These are phyloP conservation scores for Calephelis nemesis DNA, from an alignment of 1,140 invertebrate genomes.

Conservation along the genomic window DNA sequence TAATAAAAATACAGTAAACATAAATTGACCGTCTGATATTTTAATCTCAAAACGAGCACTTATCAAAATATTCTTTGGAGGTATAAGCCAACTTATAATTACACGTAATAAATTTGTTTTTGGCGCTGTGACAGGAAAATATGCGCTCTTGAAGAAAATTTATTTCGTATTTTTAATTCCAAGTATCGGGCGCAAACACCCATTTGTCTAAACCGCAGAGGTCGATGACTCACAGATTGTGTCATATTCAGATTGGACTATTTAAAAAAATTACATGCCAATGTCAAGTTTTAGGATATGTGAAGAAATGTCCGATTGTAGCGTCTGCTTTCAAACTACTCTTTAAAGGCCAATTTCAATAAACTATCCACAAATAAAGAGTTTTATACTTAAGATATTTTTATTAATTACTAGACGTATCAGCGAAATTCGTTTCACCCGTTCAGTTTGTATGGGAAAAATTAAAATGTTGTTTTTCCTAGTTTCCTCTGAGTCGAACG, in stretches of 20 bases:
- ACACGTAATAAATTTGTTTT: constrained; percentile 5
- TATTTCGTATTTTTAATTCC: neutral
- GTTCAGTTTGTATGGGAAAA: too few species aligned
- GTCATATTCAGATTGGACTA: constrained; percentile 16
- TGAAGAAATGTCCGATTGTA: too few species aligned
- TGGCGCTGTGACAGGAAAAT: constrained; percentile 8
- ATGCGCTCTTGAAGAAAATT: constrained; percentile 1
- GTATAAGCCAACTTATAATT: constrained; percentile 9
- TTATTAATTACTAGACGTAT: too few species aligned
- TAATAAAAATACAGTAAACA: too few species aligned
- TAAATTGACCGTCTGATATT: too few species aligned
- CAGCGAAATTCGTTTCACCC: too few species aligned
- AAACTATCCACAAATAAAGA: too few species aligned
- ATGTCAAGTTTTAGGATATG: constrained; percentile 29
- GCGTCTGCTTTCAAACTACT: too few species aligned
- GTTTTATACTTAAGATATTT: too few species aligned
- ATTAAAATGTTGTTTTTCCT: too few species aligned
- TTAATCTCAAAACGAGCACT: neutral
- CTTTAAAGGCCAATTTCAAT: too few species aligned
- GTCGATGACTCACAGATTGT: constrained; percentile 45
- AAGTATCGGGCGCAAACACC: neutral
- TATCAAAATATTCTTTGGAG: neutral
- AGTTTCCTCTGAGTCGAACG: too few species aligned
- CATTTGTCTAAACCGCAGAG: constrained; percentile 19
- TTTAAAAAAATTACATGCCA: constrained; percentile 33